Conservation (phyloP, 1,140 invertebrate genomes). For the Macrobrachium rosenbergii region DNA sequence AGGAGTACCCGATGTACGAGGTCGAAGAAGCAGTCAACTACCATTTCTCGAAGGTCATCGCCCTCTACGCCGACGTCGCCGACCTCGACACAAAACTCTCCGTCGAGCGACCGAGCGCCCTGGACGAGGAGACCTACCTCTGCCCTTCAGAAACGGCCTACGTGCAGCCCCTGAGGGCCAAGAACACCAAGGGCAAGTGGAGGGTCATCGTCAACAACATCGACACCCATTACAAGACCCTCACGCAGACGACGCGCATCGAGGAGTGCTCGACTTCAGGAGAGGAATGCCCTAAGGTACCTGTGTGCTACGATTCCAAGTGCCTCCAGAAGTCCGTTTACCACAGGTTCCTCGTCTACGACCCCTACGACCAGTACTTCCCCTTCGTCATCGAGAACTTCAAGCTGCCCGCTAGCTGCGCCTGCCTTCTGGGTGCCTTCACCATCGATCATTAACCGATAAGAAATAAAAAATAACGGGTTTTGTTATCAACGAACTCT, state of each 20-base stretch:
- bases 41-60: constrained; percentile 61
- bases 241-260: constrained; percentile 67
- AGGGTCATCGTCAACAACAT: constrained; percentile 68
- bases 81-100: constrained; percentile 65
- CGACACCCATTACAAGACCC: constrained; percentile 66
- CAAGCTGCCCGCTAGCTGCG: constrained; percentile 67
- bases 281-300: constrained; percentile 65
- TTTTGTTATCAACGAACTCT: background rate
- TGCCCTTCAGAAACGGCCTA: constrained; percentile 65
- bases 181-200: constrained; percentile 67
- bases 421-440: constrained; percentile 65
- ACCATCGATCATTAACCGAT: constrained; percentile 28
- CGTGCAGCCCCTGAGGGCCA: constrained; percentile 67
- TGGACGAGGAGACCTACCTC: constrained; percentile 66
- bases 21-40: constrained; percentile 51
- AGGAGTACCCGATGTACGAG: constrained; percentile 60
- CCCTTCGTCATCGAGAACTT: constrained; percentile 67
- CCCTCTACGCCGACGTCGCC: constrained; percentile 66
- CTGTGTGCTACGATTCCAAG: constrained; percentile 66
- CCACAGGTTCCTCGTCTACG: constrained; percentile 67
- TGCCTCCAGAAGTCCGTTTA: constrained; percentile 68
- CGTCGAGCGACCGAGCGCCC: constrained; percentile 60
- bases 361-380: constrained; percentile 67
- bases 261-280: constrained; percentile 66
- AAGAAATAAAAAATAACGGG: background rate